These are phyloP conservation scores for Psittacara wagleri DNA, from an alignment of 2,113 vertebrate genomes.

Conservation along the genomic window DNA sequence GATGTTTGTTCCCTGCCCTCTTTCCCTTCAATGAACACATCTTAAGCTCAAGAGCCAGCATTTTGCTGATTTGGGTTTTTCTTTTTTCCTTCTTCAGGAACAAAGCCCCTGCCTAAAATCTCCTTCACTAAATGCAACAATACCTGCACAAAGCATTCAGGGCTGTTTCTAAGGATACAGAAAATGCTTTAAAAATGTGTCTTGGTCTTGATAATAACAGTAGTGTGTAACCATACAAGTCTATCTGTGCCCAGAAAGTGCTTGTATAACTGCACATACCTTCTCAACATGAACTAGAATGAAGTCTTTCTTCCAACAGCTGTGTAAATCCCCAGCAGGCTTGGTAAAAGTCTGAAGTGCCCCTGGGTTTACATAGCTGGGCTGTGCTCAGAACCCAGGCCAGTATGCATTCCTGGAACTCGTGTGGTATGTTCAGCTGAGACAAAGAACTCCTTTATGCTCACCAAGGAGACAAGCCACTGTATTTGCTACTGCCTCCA, in stretches of 20 bases:
- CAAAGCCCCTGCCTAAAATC: neutral
- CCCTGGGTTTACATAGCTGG: neutral
- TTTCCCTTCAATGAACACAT: neutral
- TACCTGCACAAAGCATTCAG: neutral
- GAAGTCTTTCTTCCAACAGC: neutral
- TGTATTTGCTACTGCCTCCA: neutral
- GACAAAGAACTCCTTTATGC: neutral
- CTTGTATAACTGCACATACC: neutral
- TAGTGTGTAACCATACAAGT: neutral
- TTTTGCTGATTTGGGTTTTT: neutral
- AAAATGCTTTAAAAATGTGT: neutral
- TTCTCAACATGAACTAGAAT: neutral
- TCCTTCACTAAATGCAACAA: neutral
- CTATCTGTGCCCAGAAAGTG: neutral
- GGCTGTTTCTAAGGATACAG: neutral
- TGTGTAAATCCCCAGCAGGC: neutral
- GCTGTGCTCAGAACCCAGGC: neutral
- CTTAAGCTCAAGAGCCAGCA: neutral
- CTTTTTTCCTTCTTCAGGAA: neutral
- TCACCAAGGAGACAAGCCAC: neutral
- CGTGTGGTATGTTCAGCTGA: neutral
- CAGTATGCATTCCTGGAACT: neutral
- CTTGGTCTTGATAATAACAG: neutral
- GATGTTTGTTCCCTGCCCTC: accelerated
- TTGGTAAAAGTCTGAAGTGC: neutral